Evolutionary conservation across 2,113 vertebrate genomes (phyloP).

Genomic region (Pseudorhombus dupliciocellatus): DNA sequence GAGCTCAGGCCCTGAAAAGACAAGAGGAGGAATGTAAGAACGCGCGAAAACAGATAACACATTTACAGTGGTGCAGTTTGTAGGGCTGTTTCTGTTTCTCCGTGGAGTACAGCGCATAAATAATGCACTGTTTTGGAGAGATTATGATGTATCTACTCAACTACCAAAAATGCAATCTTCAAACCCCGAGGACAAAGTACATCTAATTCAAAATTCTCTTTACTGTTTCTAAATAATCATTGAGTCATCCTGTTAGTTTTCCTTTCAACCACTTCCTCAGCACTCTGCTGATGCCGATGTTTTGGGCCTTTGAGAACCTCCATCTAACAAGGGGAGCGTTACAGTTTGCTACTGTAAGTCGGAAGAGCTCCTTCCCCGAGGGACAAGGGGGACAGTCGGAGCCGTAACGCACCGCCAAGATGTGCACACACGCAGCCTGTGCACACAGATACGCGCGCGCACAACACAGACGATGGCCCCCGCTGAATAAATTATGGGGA

Average conservation of each 20-base stretch:
- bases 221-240: conserved; percentile 67
- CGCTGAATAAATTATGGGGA: conserved; percentile 71
- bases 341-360: conserved; percentile 27
- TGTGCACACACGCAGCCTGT: conserved; percentile 1
- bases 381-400: conserved; percentile 41
- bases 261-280: conserved; percentile 51
- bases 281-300: conserved; percentile 56
- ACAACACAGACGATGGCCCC: conserved; percentile 35
- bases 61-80: conserved; percentile 38
- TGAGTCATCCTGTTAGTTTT: conserved; percentile 69
- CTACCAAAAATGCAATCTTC: conserved; percentile 42
- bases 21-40: conserved; percentile 38
- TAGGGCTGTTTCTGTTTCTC: conserved; percentile 13
- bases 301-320: conserved; percentile 54
- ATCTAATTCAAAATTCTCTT: conserved; percentile 66
- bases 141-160: conserved; percentile 49
- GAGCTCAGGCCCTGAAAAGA: conserved; percentile 64
- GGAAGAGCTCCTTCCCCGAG: conserved; percentile 30
- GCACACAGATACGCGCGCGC: conserved; percentile 16
- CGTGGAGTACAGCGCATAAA: conserved; percentile 31
- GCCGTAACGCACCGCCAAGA: conserved; percentile 42
- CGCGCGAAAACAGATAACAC: conserved; percentile 23
- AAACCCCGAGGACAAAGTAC: conserved; percentile 50
- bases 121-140: conserved; percentile 53
- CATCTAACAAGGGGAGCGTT: conserved; percentile 40